These are phyloP conservation scores for Chaitophorus viminalis DNA, from an alignment of 2,888 invertebrate genomes.

Conservation along the genomic window DNA sequence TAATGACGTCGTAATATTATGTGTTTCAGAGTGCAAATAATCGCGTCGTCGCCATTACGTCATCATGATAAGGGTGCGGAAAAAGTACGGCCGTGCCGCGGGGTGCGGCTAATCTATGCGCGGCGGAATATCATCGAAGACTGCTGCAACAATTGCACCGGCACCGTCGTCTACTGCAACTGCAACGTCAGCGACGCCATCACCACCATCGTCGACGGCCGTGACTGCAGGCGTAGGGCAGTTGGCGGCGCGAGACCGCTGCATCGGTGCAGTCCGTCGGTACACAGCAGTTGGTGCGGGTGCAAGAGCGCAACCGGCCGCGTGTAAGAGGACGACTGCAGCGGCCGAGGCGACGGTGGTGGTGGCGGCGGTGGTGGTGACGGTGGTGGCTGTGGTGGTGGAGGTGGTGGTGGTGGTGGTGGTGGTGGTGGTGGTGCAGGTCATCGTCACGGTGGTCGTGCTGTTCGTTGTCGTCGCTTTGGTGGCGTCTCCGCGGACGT, in stretches of 20 bases:
- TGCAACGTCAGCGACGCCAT: not conserved
- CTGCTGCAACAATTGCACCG: not conserved
- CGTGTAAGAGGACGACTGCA: not conserved
- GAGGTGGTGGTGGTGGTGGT: not conserved
- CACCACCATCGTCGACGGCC: not conserved
- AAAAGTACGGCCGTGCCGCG: conserved; percentile 29
- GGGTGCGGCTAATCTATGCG: conserved; percentile 42
- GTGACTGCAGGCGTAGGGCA: no score
- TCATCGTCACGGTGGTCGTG: no score
- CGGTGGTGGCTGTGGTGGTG: not conserved
- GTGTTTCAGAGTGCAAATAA: not conserved
- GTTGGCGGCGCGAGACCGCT: no score
- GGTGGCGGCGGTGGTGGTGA: not conserved
- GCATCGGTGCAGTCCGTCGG: no score
- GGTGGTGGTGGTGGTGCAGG: no score
- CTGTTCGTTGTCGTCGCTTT: no score
- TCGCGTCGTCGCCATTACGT: not conserved
- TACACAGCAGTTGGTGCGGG: no score
- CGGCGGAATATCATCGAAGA: not conserved
- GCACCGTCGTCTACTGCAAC: no score
- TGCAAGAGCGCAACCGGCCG: no score
- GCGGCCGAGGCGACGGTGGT: not conserved
- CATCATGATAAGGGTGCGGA: conserved; percentile 50
- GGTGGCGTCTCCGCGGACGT: not conserved
- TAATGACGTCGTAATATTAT: no score